Evolutionary conservation across 2,113 vertebrate species (phyloP).

Genomic region (Patagioenas fasciata): DNA sequence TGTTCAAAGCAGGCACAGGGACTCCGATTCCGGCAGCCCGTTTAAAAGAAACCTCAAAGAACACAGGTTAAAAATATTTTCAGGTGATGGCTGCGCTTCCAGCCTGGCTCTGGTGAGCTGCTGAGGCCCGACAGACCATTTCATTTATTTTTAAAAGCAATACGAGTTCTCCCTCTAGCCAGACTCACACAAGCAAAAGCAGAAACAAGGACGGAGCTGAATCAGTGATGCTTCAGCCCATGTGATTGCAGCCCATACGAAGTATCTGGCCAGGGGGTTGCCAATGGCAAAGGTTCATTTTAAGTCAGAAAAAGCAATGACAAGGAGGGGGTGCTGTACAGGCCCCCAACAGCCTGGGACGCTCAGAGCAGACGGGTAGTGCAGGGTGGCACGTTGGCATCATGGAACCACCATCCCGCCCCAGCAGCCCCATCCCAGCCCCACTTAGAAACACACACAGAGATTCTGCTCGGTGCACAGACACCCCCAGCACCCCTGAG

Average conservation of each 20-base stretch:
- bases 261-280: not conserved
- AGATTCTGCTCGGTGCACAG: not conserved
- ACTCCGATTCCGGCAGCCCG: not conserved
- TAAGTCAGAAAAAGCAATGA: not conserved
- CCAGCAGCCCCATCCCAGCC: not conserved
- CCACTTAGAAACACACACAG: accelerated
- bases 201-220: not conserved
- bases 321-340: not conserved
- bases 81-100: not conserved
- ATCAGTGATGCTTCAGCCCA: not conserved
- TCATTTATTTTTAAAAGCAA: not conserved
- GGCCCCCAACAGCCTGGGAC: not conserved
- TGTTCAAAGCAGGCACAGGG: not conserved
- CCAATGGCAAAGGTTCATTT: not conserved
- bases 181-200: not conserved
- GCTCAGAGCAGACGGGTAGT: accelerated
- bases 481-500: not conserved
- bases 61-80: not conserved
- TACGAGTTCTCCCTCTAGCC: not conserved
- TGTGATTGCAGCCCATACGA: accelerated
- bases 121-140: not conserved
- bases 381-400: not conserved
- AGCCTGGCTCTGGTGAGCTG: not conserved
- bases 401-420: accelerated
- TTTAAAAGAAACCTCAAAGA: not conserved